Evolutionary conservation across 2,113 vertebrate species (phyloP), one percentile per base, ranked within the genome.

Genomic region (Leptobrachium leishanense): DNA sequence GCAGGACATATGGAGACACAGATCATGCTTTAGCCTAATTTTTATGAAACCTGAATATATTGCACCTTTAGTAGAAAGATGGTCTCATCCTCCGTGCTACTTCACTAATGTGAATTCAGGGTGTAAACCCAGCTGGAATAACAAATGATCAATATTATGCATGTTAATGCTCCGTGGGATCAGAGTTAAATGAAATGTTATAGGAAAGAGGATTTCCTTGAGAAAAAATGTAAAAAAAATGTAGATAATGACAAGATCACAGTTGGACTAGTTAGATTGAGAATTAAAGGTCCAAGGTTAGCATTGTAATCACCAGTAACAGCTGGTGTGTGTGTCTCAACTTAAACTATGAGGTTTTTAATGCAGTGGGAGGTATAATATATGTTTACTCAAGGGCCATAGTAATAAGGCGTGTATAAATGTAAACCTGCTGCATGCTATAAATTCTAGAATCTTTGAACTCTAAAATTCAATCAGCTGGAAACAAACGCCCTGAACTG

Each of bases 131-230:
- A 76, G 74, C 74, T 68, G 74, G 40, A 68, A 20, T 42, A 76
- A 76, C 64, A 76, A 15, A 68, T 12, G 65, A 76, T 76, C 74
- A 76, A 57, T 67, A 76, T 68, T 68, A 55, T 76, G 65, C 68
- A 42, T 55, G n/a, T 20, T 55, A 76, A 68, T 44, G 53, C 74
- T 76, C 74, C 11, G 64, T 68, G 65, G 74, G 65, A 67, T 68
- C 64, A 10, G 31, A 76, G 68, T 69, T 43, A 69, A 7, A 6
- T 57, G 46, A 68, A 68, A 46, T 55, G 65, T 68, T 68, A 76
- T 76, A 55, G 74, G 64, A 68, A 75, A 42, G 11, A 41, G 50
- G n/a, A 39, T 57, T 68, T 50, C 65, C 57, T 40, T 15, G 67
- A 44, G 8, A 57, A 57, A 54, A 12, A 68, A 13, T 46, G 43